Base-by-base conservation (phyloP, 2,888 invertebrate species). In the Prenolepis imparis region DNA sequence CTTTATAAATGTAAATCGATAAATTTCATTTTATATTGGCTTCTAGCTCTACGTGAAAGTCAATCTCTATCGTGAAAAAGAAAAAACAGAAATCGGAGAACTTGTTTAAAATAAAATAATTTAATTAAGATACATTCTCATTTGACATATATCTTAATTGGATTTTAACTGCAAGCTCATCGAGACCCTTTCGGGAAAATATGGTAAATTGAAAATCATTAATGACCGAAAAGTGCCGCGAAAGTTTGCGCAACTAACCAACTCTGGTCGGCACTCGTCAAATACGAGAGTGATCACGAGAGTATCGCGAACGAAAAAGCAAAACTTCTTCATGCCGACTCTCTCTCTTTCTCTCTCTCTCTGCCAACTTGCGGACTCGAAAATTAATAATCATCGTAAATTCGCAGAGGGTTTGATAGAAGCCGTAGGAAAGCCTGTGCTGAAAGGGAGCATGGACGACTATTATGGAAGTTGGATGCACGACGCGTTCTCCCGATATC, bases 391-490 rank as follows among this genome's bases (percentile, higher is more conserved):
- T 8, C 4, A 24, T 24, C 36, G 59, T 61, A 9, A 68, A 78
- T 81, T 18, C 67, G 87, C 77, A 98, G 99, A 98, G 94, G 98
- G 98, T 92, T 96, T 97, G 85, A 95, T 99, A 18, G 98, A 98
- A 92, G 98, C 98, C 0, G 98, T 99, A 68, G 99, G 99, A 0
- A 99, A 98, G 92, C 98, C 99, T 0, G 98, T 99, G 0, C 98
- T 97, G 93, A 97, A 98, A 93, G 96, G 98, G 48, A 97, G 96
- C 87, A 97, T 97, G 86, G 97, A 97, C 84, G 96, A 97, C 91
- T 95, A 96, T 24, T 97, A 97, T 92, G 98, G 98, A 1, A 96
- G 97, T 44, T 98, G 99, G 98, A 96, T 98, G 95, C 95, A 97
- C 88, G 99, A 99, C 93, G 96, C 98, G 0, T 91, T 94, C 57